Evolutionary conservation across 2,888 invertebrate species (phyloP).

Genomic region (Synergus itoensis): DNA sequence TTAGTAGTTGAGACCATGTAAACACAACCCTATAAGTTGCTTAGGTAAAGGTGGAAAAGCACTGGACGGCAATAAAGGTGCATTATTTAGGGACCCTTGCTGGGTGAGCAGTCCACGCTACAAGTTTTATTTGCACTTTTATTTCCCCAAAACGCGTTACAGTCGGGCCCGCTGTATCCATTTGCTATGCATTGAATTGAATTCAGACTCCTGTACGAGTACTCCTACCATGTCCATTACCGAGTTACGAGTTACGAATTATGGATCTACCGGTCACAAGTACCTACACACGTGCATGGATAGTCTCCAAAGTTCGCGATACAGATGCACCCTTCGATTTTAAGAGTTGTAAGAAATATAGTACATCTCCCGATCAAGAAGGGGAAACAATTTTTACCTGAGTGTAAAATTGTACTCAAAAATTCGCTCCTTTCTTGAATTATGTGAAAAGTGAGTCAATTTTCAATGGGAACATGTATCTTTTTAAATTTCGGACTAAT

Average conservation of each 20-base stretch:
- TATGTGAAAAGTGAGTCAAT: background rate
- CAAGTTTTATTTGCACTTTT: constrained; percentile 68
- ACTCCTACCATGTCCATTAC: constrained; percentile 54
- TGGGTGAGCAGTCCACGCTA: constrained; percentile 57
- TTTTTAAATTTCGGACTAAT: too few species aligned
- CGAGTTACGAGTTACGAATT: constrained; percentile 58
- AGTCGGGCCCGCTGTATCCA: constrained; percentile 61
- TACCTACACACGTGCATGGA: constrained; percentile 26
- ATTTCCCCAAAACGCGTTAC: constrained; percentile 62
- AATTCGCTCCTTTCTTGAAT: background rate
- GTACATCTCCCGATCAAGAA: background rate
- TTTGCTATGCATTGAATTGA: constrained; percentile 73
- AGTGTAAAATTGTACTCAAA: background rate
- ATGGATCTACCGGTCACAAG: constrained; percentile 51
- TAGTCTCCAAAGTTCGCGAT: constrained; percentile 24
- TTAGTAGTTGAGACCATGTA: background rate
- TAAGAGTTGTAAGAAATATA: background rate
- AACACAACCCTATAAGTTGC: constrained; percentile 45
- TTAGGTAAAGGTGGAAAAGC: constrained; percentile 51
- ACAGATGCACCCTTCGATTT: background rate
- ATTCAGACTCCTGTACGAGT: constrained; percentile 58
- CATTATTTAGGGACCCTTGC: constrained; percentile 65
- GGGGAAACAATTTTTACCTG: background rate
- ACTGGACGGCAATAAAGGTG: constrained; percentile 64
- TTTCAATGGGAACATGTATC: background rate